Evolutionary conservation across 1,140 invertebrate species (phyloP).

Genomic region (Drosophila equinoxialis): DNA sequence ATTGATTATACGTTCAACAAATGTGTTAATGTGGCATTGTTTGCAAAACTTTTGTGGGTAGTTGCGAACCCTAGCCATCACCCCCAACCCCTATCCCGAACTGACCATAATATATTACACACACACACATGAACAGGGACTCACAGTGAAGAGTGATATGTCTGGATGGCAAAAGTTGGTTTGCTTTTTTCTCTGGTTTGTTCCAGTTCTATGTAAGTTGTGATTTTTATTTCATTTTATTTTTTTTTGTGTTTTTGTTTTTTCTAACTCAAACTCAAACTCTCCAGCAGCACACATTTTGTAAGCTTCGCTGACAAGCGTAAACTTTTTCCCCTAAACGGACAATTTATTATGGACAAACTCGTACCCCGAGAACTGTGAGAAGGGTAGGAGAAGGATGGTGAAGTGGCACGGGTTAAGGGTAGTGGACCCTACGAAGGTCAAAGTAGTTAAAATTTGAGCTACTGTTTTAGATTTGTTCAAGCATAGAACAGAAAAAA

Average conservation of each 20-base stretch:
- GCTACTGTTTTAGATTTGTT: conserved; percentile 60
- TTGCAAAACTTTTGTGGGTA: conserved; percentile 68
- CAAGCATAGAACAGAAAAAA: conserved; percentile 35
- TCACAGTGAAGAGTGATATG: conserved; percentile 62
- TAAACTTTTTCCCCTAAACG: conserved; percentile 59
- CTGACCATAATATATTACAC: conserved; percentile 79
- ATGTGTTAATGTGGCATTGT: conserved; percentile 82
- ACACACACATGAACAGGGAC: conserved; percentile 30
- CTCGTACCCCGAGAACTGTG: not conserved
- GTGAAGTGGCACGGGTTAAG: not conserved
- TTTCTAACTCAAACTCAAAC: conserved; percentile 49
- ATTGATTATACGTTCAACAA: conserved; percentile 82
- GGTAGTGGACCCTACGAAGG: conserved; percentile 39
- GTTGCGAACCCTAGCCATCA: not conserved
- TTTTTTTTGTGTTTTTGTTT: conserved; percentile 41
- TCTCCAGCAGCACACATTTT: conserved; percentile 52
- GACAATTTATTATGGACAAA: conserved; percentile 69
- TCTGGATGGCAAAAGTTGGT: conserved; percentile 61
- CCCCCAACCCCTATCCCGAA: conserved; percentile 19
- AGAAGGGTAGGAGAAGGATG: no score
- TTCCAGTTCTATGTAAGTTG: conserved; percentile 38
- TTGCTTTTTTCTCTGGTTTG: conserved; percentile 46
- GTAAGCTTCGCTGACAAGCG: conserved; percentile 71
- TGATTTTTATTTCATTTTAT: conserved; percentile 28
- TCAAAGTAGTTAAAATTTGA: conserved; percentile 75